Conservation (phyloP, 2,797 vertebrate genomes). For the Lagodon rhomboides region DNA sequence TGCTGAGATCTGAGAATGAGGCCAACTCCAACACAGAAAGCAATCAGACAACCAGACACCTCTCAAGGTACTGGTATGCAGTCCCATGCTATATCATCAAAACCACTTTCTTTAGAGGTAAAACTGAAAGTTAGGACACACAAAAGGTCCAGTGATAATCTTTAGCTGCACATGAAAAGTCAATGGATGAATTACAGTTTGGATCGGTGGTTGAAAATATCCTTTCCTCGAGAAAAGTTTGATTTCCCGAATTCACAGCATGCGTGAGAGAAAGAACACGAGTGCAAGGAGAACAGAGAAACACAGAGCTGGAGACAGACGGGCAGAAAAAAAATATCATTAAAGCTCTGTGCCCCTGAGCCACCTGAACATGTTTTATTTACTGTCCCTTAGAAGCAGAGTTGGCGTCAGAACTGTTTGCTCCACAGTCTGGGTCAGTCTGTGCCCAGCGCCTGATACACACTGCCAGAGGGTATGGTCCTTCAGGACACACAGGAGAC, state of each 20-base stretch:
- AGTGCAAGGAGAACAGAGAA: neutral
- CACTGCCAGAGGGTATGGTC: slow-evolving; percentile 51
- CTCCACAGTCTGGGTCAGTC: slow-evolving; percentile 49
- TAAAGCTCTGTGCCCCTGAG: slow-evolving; percentile 38
- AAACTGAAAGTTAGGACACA: neutral
- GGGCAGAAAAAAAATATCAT: slow-evolving; percentile 23
- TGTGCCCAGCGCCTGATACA: slow-evolving; percentile 32
- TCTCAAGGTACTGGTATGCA: neutral
- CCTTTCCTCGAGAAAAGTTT: neutral
- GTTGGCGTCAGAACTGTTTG: slow-evolving; percentile 43
- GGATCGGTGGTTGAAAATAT: neutral
- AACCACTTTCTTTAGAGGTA: neutral
- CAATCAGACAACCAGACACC: neutral
- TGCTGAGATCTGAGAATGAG: neutral
- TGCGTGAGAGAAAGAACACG: neutral
- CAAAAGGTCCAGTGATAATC: neutral
- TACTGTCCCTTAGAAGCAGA: slow-evolving; percentile 47
- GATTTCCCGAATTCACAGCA: neutral
- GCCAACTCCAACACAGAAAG: neutral
- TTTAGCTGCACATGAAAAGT: too few relatives aligned
- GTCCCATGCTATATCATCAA: neutral
- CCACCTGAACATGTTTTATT: slow-evolving; percentile 64
- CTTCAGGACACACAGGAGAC: slow-evolving; percentile 16
- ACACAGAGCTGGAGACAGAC: neutral
- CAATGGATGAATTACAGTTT: too few relatives aligned